Conservation (phyloP, 53 echinoderm and acorn worm genomes). For the Holothuria leucospilota region DNA sequence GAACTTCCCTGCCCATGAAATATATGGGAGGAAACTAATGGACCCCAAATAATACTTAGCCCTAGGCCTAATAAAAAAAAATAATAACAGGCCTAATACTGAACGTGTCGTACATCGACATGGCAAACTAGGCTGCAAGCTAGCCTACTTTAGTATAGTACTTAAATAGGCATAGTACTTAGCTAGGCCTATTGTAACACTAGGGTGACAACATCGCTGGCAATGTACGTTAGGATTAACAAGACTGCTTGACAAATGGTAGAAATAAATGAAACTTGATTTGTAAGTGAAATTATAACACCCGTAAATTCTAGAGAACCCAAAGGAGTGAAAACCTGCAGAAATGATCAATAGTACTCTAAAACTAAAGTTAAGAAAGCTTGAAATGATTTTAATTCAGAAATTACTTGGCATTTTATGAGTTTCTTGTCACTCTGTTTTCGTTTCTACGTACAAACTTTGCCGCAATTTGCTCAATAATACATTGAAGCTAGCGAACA, state of each 20-base stretch:
- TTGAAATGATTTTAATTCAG: neutral
- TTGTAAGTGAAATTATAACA: neutral
- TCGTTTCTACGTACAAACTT: slow-evolving; percentile 42
- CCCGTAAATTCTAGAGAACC: neutral
- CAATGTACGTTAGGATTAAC: slow-evolving; percentile 16
- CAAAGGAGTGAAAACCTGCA: neutral
- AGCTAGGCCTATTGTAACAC: slow-evolving; percentile 6
- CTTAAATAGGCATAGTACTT: too few species aligned
- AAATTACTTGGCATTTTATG: slow-evolving; percentile 26
- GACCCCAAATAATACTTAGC: too few species aligned
- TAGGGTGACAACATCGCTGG: neutral
- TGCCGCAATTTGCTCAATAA: slow-evolving; percentile 11
- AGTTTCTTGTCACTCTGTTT: slow-evolving; percentile 1
- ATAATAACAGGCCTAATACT: too few species aligned
- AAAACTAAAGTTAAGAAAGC: neutral
- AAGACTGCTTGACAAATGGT: too few species aligned
- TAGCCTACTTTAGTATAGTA: too few species aligned
- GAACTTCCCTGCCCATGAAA: too few species aligned
- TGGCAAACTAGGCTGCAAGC: too few species aligned
- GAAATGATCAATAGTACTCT: neutral
- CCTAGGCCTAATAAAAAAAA: too few species aligned
- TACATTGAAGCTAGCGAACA: slow-evolving; percentile 25
- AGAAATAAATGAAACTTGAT: neutral
- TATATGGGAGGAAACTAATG: too few species aligned
- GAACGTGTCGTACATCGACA: too few species aligned